Percentiles rank a stretch among this genome's conserved stretches.
Evolutionary conservation across 2,797 vertebrate genomes (phyloP).

Genomic region (Chromobotia macracanthus): DNA sequence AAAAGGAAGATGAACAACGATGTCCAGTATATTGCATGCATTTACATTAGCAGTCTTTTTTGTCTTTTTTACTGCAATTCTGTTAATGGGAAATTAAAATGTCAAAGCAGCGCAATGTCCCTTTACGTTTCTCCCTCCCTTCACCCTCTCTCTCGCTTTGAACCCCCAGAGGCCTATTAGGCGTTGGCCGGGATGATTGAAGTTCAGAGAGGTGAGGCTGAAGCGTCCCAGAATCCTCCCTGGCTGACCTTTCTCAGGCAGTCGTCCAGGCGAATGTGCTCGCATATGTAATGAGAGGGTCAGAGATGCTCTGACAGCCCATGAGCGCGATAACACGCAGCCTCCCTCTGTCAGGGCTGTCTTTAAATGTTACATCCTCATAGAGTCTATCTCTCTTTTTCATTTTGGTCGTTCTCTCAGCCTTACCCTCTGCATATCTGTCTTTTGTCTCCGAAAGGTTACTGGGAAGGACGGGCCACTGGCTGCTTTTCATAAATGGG

Average conservation of each 20-base stretch:
- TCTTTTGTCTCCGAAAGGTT: slow-evolving; percentile 74
- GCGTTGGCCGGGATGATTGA: slow-evolving; percentile 81
- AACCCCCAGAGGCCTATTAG: slow-evolving; percentile 83
- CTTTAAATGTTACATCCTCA: slow-evolving; percentile 66
- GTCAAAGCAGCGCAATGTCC: slow-evolving; percentile 83
- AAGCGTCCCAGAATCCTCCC: slow-evolving; percentile 78
- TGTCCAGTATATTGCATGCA: slow-evolving; percentile 64
- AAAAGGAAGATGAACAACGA: not conserved
- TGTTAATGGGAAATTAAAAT: slow-evolving; percentile 84
- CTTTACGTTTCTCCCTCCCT: slow-evolving; percentile 70
- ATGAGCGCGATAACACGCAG: slow-evolving; percentile 72
- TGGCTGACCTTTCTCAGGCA: slow-evolving; percentile 84
- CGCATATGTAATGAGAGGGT: slow-evolving; percentile 82
- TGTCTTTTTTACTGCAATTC: slow-evolving; percentile 63
- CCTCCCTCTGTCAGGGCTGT: slow-evolving; percentile 56
- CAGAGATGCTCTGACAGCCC: slow-evolving; percentile 67
- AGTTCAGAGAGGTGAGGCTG: slow-evolving; percentile 83
- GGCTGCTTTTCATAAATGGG: slow-evolving; percentile 73
- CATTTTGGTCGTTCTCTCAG: slow-evolving; percentile 20
- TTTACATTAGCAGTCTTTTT: slow-evolving; percentile 68
- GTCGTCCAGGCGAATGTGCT: slow-evolving; percentile 78
- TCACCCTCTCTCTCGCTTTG: slow-evolving; percentile 72
- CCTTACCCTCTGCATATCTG: slow-evolving; percentile 57
- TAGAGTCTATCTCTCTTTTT: slow-evolving; percentile 45
- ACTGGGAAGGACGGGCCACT: slow-evolving; percentile 76